These are phyloP conservation scores for Platerodrilus igneus DNA, from an alignment of 2,888 invertebrate species.

Conservation along the genomic window DNA sequence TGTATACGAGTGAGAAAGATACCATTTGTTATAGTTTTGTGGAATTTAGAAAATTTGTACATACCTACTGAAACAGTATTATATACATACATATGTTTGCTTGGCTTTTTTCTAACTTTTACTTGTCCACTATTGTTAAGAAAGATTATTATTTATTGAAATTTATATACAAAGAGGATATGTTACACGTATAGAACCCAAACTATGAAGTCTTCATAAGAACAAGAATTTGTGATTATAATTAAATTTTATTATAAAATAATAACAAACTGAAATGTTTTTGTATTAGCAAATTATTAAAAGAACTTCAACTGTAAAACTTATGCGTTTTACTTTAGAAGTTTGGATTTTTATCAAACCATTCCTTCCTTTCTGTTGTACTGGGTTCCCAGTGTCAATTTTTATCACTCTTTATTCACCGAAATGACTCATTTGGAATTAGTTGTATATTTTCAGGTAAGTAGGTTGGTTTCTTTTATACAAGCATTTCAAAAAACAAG, in stretches of 20 bases:
- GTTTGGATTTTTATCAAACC: too few species aligned
- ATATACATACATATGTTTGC: slow-evolving; percentile 16
- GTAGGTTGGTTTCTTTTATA: too few species aligned
- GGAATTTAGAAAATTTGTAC: slow-evolving; percentile 18
- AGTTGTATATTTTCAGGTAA: too few species aligned
- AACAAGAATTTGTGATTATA: slow-evolving; percentile 49
- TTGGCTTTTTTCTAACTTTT: too few species aligned
- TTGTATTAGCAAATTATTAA: slow-evolving; percentile 47
- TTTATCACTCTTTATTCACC: too few species aligned
- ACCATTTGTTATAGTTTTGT: slow-evolving; percentile 8
- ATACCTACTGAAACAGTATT: slow-evolving; percentile 21
- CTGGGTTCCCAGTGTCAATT: too few species aligned
- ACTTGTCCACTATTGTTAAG: neutral
- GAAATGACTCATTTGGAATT: too few species aligned
- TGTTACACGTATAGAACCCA: slow-evolving; percentile 43
- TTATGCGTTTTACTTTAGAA: slow-evolving; percentile 14
- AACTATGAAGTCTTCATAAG: slow-evolving; percentile 47
- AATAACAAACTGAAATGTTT: slow-evolving; percentile 47
- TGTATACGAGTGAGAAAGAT: slow-evolving; percentile 18
- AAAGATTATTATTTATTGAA: neutral
- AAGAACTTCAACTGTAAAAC: slow-evolving; percentile 25
- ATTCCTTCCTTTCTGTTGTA: too few species aligned
- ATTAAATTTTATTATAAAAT: slow-evolving; percentile 47
- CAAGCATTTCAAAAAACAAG: too few species aligned
- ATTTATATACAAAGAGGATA: too few species aligned